Conservation (phyloP, 2,797 vertebrate species). For the Brotula barbata region DNA sequence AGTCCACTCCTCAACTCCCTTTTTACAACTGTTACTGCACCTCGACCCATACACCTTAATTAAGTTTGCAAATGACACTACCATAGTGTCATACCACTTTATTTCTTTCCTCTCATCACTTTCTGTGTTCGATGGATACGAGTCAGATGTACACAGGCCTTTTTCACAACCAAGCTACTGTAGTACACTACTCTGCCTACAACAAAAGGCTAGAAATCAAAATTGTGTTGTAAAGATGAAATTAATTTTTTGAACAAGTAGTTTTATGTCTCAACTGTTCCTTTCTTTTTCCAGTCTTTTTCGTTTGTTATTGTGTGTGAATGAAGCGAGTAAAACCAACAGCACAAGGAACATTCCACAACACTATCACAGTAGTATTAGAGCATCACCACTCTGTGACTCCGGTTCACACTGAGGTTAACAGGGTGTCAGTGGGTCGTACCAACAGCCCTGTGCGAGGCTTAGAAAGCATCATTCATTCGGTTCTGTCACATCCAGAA, state of each 20-base stretch:
- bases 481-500: constrained; percentile 8
- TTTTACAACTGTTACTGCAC: no score
- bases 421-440: constrained; percentile 7
- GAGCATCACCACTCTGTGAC: constrained; percentile 1
- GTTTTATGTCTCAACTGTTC: background rate
- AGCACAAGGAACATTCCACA: constrained; percentile 6
- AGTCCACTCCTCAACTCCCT: no score
- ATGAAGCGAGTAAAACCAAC: background rate
- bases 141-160: constrained; percentile 31
- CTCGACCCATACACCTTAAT: no score
- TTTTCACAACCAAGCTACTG: constrained; percentile 20
- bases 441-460: constrained; percentile 16
- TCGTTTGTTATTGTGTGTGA: background rate
- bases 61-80: no score
- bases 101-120: constrained; percentile 50
- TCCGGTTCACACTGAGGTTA: constrained; percentile 7
- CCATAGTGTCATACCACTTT: no score
- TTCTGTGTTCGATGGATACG: constrained; percentile 27
- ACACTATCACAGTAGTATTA: constrained; percentile 9
- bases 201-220: background rate
- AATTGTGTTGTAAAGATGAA: constrained; percentile 7
- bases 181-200: constrained; percentile 2
- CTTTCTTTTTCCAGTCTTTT: background rate
- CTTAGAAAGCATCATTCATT: constrained; percentile 17
- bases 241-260: background rate